These are phyloP conservation scores for Leptinotarsa lineolata DNA, from an alignment of 1,140 invertebrate genomes.

Conservation along the genomic window DNA sequence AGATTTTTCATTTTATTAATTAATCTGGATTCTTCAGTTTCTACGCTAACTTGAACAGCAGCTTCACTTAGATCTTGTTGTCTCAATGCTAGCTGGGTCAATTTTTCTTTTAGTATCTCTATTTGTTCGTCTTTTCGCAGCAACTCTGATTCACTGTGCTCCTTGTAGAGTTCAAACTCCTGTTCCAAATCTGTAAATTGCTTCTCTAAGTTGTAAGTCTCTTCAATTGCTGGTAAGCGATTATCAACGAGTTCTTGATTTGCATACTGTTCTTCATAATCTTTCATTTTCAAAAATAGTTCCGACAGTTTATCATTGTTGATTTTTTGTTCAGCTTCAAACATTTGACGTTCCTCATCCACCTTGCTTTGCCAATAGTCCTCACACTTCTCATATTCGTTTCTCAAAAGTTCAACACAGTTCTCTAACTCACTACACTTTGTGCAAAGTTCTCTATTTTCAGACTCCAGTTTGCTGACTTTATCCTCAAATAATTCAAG, in stretches of 20 bases:
- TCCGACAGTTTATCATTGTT: conserved; percentile 78
- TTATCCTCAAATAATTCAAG: conserved; percentile 33
- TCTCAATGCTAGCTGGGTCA: conserved; percentile 50
- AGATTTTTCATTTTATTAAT: conserved; percentile 45
- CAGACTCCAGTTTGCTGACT: conserved; percentile 47
- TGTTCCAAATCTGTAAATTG: conserved; percentile 74
- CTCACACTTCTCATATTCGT: conserved; percentile 81
- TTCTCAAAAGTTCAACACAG: conserved; percentile 72
- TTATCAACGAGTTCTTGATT: conserved; percentile 54
- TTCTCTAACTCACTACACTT: conserved; percentile 70
- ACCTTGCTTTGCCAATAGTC: conserved; percentile 82
- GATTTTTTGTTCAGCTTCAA: conserved; percentile 75
- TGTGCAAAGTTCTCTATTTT: conserved; percentile 60
- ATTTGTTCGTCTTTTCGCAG: conserved; percentile 63
- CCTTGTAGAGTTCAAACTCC: conserved; percentile 66
- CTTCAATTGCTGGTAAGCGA: conserved; percentile 75
- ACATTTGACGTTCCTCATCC: conserved; percentile 75
- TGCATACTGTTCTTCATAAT: conserved; percentile 79
- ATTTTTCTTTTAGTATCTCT: conserved; percentile 58
- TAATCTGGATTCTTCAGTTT: conserved; percentile 36
- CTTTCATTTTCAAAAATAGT: conserved; percentile 72
- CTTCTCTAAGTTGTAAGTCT: conserved; percentile 73
- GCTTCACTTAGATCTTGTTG: conserved; percentile 38
- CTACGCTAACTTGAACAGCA: conserved; percentile 40
- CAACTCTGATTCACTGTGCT: conserved; percentile 57